phyloP scores from a whole-genome alignment of 2,888 invertebrate genomes.

The Eupeodes luniger region DNA sequence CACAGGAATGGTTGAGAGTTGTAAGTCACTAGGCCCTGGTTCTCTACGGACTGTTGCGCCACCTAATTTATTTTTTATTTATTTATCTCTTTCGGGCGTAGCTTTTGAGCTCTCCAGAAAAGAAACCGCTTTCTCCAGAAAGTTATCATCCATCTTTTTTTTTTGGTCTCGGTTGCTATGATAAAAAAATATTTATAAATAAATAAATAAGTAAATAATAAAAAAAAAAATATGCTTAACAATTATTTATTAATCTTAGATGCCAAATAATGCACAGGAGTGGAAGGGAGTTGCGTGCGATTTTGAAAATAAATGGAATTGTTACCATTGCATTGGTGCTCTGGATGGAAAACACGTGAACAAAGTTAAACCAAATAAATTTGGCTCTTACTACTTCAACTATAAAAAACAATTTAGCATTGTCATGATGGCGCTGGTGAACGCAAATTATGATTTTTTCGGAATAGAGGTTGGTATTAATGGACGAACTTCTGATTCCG shows the following conservation, averaged over 20 bases:
- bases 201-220: neutral
- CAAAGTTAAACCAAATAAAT: conserved; percentile 60
- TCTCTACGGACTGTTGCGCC: no score
- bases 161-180: conserved; percentile 19
- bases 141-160: neutral
- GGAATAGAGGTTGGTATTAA: no score
- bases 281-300: conserved; percentile 47
- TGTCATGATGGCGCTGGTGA: no score
- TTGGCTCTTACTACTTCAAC: conserved; percentile 48
- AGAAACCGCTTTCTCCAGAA: neutral
- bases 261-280: conserved; percentile 51
- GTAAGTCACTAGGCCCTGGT: no score
- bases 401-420: no score
- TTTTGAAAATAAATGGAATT: conserved; percentile 60
- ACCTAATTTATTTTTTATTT: no score
- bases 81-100: conserved; percentile 5
- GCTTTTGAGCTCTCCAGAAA: conserved; percentile 9
- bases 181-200: neutral
- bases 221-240: neutral
- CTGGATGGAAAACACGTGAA: conserved; percentile 62
- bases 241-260: conserved; percentile 38
- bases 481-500: no score
- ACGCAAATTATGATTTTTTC: no score
- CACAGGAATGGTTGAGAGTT: no score
- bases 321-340: conserved; percentile 53